Evolutionary conservation across 2,888 invertebrate genomes (phyloP).

Genomic region (Neoaliturus tenellus): DNA sequence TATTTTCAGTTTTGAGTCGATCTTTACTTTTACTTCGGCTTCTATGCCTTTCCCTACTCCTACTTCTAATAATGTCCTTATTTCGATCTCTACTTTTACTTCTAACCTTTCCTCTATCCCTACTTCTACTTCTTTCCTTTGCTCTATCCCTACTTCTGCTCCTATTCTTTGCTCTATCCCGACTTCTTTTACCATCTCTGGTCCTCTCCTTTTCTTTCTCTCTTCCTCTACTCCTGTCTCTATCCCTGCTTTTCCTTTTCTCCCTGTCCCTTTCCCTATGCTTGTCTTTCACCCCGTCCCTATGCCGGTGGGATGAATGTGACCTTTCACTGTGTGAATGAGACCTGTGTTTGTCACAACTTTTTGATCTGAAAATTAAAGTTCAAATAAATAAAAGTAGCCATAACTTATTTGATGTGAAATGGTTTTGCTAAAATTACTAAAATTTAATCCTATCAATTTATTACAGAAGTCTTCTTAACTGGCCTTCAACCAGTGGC

Average conservation of each 20-base stretch:
- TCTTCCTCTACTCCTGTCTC: conserved; percentile 60
- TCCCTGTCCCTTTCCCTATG: not conserved
- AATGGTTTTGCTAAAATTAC: no score
- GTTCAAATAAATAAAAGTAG: no score
- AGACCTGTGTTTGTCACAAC: conserved; percentile 1
- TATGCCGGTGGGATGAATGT: conserved; percentile 34
- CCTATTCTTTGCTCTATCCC: conserved; percentile 61
- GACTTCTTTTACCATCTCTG: conserved; percentile 51
- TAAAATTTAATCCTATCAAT: no score
- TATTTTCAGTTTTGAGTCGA: not conserved
- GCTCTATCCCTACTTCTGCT: conserved; percentile 25
- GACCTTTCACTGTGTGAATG: conserved; percentile 3
- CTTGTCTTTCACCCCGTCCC: not conserved
- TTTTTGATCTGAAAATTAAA: no score
- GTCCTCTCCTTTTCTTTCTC: conserved; percentile 59
- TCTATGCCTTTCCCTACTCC: not conserved
- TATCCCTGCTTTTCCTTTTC: not conserved
- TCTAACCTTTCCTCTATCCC: conserved; percentile 60
- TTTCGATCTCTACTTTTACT: conserved; percentile 65
- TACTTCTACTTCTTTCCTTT: conserved; percentile 66
- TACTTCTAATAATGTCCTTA: conserved; percentile 64
- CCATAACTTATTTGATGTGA: no score
- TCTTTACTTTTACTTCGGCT: conserved; percentile 12
- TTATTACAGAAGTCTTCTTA: no score
- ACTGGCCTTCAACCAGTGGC: no score